Base-by-base conservation (phyloP, 1,140 invertebrate genomes). In the Cydia fagiglandana region DNA sequence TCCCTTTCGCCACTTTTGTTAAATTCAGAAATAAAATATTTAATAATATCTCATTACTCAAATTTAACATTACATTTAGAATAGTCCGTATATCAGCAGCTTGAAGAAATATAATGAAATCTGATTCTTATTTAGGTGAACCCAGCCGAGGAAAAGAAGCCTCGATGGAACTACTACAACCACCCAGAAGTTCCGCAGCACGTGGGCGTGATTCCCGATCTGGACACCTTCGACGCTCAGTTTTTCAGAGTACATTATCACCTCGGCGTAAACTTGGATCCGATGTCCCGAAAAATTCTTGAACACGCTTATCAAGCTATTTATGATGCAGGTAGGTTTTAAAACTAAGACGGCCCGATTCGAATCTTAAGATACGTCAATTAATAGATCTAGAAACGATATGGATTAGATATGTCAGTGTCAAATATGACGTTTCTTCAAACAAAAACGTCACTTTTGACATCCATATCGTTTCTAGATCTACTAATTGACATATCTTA, bases 321-420 rank as follows among this genome's bases (percentile, higher is more conserved):
- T 61, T 88, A 79, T 74, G 88, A 90, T 75, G 84, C 88, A 15
- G 88, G 88, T 88, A 73, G 76, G 88, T 77, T 84, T 86, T n/a
- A 6, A 53, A 53, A n/a, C 50, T 53, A n/a, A 41, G 38, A n/a
- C n/a, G n/a, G n/a, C n/a, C n/a, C n/a, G n/a, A n/a, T n/a, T n/a
- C n/a, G n/a, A n/a, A n/a, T n/a, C n/a, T n/a, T n/a, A n/a, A n/a
- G n/a, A n/a, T n/a, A n/a, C n/a, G n/a, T n/a, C n/a, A n/a, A n/a
- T n/a, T n/a, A n/a, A n/a, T n/a, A n/a, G n/a, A n/a, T n/a, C n/a
- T n/a, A n/a, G n/a, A n/a, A n/a, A n/a, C n/a, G n/a, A n/a, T n/a
- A n/a, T n/a, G n/a, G n/a, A n/a, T n/a, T n/a, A n/a, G n/a, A n/a
- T n/a, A n/a, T n/a, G n/a, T n/a, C n/a, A n/a, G n/a, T n/a, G n/a